Evolutionary conservation across 2,888 invertebrate genomes (phyloP).

Genomic region (Melieria picta): DNA sequence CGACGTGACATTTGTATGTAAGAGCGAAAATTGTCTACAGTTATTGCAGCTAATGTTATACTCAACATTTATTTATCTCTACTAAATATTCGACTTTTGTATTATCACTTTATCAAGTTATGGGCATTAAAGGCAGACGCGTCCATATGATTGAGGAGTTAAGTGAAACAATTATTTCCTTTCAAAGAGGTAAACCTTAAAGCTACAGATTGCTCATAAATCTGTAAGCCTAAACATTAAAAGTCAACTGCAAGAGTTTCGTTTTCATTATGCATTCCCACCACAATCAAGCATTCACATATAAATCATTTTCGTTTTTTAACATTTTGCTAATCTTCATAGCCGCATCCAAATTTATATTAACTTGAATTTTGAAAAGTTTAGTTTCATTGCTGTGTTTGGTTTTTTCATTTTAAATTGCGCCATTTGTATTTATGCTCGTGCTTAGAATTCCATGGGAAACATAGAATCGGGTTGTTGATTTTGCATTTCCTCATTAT

Average conservation of each 20-base stretch:
- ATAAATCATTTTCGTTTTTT: not conserved
- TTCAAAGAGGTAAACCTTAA: constrained; percentile 91
- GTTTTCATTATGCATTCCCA: not conserved
- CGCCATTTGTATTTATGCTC: too few relatives aligned
- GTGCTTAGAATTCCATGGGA: too few relatives aligned
- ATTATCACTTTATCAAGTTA: constrained; percentile 72
- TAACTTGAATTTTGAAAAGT: too few relatives aligned
- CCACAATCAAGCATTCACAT: not conserved
- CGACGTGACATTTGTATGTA: not conserved
- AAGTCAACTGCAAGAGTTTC: too few relatives aligned
- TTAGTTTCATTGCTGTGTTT: too few relatives aligned
- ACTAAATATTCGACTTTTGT: not conserved
- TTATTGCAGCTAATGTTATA: constrained; percentile 30
- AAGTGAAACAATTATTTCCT: constrained; percentile 98
- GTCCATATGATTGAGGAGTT: constrained; percentile 99
- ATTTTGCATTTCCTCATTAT: too few relatives aligned
- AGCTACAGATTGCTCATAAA: too few relatives aligned
- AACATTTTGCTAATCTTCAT: constrained; percentile 1
- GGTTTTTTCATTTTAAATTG: too few relatives aligned
- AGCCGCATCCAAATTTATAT: too few relatives aligned
- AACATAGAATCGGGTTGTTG: too few relatives aligned
- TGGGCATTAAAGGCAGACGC: constrained; percentile 98
- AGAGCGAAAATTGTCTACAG: not conserved
- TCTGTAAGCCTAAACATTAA: too few relatives aligned
- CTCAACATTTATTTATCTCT: constrained; percentile 13